phyloP scores from a whole-genome alignment of 2,113 vertebrate genomes.

The Eulemur macaco region DNA sequence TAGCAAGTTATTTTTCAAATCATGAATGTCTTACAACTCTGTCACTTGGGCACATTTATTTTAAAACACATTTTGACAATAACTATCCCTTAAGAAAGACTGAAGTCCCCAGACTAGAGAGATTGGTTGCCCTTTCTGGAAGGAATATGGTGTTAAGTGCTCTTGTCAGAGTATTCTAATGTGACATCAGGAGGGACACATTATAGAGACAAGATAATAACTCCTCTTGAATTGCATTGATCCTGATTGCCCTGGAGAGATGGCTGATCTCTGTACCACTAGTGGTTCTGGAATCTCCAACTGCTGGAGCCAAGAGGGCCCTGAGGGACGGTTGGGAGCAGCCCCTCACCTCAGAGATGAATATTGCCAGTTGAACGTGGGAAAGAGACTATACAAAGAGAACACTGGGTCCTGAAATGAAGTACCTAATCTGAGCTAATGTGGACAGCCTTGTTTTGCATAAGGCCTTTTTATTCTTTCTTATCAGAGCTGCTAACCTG shows the following conservation, averaged over 20 bases:
- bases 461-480: background rate
- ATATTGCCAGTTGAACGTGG: background rate
- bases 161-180: background rate
- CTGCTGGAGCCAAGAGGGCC: background rate
- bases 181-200: background rate
- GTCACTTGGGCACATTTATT: background rate
- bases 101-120: background rate
- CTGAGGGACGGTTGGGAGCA: background rate
- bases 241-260: background rate
- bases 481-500: background rate
- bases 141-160: background rate
- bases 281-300: background rate
- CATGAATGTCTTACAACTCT: background rate
- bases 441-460: background rate
- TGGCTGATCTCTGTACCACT: no score
- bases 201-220: background rate
- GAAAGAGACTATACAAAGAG: background rate
- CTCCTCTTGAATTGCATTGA: background rate
- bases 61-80: background rate
- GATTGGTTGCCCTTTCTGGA: background rate
- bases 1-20: conserved; percentile 9
- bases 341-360: background rate
- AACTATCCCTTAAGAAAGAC: background rate
- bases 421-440: background rate
- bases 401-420: background rate